Evolutionary conservation across 2,113 vertebrate genomes (phyloP), one percentile per base, ranked within the genome.

Genomic region (Theropithecus gelada): DNA sequence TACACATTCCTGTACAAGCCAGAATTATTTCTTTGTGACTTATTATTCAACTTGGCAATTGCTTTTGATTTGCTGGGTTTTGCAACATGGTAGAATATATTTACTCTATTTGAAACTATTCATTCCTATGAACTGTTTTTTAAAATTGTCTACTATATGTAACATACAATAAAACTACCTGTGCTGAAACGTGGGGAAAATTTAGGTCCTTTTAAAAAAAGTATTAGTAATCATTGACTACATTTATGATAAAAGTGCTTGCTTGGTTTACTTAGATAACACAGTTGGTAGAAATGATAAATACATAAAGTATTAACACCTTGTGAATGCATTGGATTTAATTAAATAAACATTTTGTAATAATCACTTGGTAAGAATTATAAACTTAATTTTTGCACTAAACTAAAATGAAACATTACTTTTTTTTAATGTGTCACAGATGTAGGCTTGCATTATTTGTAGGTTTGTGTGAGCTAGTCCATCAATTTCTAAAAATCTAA

Each of bases 11-110:
- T 98, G 97, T 98, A 98, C 97, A 98, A 98, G 98, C 97, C 98
- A 98, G 98, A 98, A 97, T 98, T 64, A 64, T 98, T 99, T 98
- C 98, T 98, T 99, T 97, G 96, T 64, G 61, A 99, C 97, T 99
- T 99, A 98, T 98, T 98, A 97, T 96, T 98, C 61, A 98, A 98
- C 98, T 99, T 99, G 98, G 98, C 98, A 95, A 70, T 98, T 95
- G 98, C 98, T 98, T 97, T 98, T 98, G 96, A 98, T 98, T 98
- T 98, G 97, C 88, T 97, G 66, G 95, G 11, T 94, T 98, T 98
- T 98, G 92, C 98, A 95, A 98, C 97, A 97, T 97, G 4, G n/a
- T 96, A 97, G 97, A 70, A 96, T 98, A 98, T 98, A 98, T 98
- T 99, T 98, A 98, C 97, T 96, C 98, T 98, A 97, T 98, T 98